Evolutionary conservation across 1,140 invertebrate species (phyloP).

Genomic region (Ceratitis capitata): DNA sequence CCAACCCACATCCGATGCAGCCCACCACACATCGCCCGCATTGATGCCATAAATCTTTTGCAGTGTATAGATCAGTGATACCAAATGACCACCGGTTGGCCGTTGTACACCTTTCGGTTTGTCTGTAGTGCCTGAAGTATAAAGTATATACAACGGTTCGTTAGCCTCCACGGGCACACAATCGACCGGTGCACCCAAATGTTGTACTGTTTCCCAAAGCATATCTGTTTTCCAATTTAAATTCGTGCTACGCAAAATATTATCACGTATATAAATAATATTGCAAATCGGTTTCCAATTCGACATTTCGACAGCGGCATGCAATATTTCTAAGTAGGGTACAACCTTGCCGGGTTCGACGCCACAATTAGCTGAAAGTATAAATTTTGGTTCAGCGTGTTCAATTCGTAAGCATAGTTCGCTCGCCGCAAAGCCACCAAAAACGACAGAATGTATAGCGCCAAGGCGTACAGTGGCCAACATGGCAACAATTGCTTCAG

Average conservation of each 20-base stretch:
- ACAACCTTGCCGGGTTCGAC: constrained; percentile 87
- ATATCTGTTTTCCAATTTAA: constrained; percentile 75
- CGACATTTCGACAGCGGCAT: constrained; percentile 81
- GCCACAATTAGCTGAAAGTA: constrained; percentile 90
- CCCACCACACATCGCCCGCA: constrained; percentile 89
- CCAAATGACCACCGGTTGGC: constrained; percentile 87
- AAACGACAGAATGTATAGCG: constrained; percentile 88
- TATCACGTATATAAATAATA: constrained; percentile 82
- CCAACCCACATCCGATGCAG: constrained; percentile 89
- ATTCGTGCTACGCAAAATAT: constrained; percentile 73
- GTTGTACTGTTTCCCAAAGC: constrained; percentile 80
- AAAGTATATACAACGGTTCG: constrained; percentile 90
- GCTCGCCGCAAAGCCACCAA: constrained; percentile 89
- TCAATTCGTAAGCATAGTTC: constrained; percentile 87
- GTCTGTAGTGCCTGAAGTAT: constrained; percentile 92
- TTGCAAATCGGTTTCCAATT: constrained; percentile 77
- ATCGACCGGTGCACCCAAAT: constrained; percentile 73
- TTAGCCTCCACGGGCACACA: constrained; percentile 88
- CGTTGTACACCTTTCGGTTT: constrained; percentile 86
- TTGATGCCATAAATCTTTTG: constrained; percentile 83
- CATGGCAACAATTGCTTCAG: constrained; percentile 87
- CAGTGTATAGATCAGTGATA: constrained; percentile 86
- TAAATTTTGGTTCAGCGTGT: constrained; percentile 86
- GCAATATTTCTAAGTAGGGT: constrained; percentile 87
- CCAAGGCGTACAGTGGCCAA: constrained; percentile 83